phyloP scores from a whole-genome alignment of 2,888 invertebrate genomes.

The Phyllotreta cruciferae region DNA sequence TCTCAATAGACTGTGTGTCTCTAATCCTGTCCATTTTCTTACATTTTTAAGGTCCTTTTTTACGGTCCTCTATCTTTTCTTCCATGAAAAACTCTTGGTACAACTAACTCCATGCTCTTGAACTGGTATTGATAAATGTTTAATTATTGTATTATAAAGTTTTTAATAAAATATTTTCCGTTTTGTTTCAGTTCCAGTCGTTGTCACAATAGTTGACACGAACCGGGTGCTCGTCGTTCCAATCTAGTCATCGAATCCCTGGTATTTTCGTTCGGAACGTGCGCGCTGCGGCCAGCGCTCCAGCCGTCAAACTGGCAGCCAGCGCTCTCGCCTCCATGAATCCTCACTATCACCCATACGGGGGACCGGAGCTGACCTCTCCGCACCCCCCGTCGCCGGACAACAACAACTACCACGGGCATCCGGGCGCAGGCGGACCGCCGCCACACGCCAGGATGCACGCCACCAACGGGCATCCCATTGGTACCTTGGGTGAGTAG shows the following conservation, averaged over 20 bases:
- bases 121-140: too few species aligned
- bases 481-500: constrained; percentile 56
- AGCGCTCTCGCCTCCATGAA: constrained; percentile 85
- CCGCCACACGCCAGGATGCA: constrained; percentile 58
- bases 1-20: too few species aligned
- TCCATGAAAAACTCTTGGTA: too few species aligned
- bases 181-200: constrained; percentile 17
- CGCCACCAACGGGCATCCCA: constrained; percentile 60
- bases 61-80: too few species aligned
- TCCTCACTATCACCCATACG: constrained; percentile 87
- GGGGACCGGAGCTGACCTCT: constrained; percentile 75
- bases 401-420: constrained; percentile 68
- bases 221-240: constrained; percentile 3
- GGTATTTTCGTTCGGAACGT: constrained; percentile 25
- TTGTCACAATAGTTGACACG: constrained; percentile 17
- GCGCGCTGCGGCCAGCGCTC: constrained; percentile 46
- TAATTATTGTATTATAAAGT: not conserved
- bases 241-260: constrained; percentile 15
- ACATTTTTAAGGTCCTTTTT: too few species aligned
- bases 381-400: constrained; percentile 80
- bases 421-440: constrained; percentile 61
- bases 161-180: not conserved
- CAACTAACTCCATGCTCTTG: too few species aligned
- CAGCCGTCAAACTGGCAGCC: constrained; percentile 84
- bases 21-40: too few species aligned